Percentiles rank a stretch among this genome's conserved stretches.
Conservation (phyloP, 2,113 vertebrate genomes). For the Paedocypris sp. region DNA sequence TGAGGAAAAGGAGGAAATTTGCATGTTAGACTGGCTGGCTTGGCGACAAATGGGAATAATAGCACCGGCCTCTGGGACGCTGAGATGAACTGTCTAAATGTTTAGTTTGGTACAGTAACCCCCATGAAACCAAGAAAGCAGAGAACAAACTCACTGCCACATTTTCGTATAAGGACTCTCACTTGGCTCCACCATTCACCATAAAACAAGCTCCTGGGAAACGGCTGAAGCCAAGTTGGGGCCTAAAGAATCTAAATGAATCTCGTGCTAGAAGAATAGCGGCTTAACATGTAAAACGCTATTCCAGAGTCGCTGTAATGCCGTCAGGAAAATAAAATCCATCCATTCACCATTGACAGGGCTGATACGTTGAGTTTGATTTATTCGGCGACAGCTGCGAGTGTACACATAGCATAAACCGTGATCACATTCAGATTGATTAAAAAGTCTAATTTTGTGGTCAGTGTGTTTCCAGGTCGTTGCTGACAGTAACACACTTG, state of each 20-base stretch:
- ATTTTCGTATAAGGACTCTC: slow-evolving; percentile 6
- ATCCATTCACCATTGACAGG: slow-evolving; percentile 5
- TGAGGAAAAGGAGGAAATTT: background rate
- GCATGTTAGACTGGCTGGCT: slow-evolving; percentile 4
- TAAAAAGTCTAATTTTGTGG: slow-evolving; percentile 19
- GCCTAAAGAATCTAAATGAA: slow-evolving; percentile 10
- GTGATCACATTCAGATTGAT: background rate
- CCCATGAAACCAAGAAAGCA: background rate
- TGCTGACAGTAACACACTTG: slow-evolving; percentile 4
- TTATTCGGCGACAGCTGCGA: slow-evolving; percentile 9
- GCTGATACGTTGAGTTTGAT: slow-evolving; percentile 7
- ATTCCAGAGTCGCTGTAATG: slow-evolving; percentile 6
- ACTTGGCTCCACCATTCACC: slow-evolving; percentile 13
- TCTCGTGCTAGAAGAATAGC: background rate
- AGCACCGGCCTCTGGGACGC: background rate
- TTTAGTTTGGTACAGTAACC: slow-evolving; percentile 7
- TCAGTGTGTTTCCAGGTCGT: slow-evolving; percentile 4
- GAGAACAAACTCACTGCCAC: background rate
- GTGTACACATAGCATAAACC: background rate
- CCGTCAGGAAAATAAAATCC: slow-evolving; percentile 18
- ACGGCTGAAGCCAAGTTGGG: slow-evolving; percentile 16
- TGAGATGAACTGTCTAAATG: background rate
- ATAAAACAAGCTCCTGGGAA: slow-evolving; percentile 25
- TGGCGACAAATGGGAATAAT: background rate
- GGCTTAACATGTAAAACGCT: slow-evolving; percentile 15